Base-by-base conservation (phyloP, 2,888 invertebrate species). In the Standfussiana lucernea region DNA sequence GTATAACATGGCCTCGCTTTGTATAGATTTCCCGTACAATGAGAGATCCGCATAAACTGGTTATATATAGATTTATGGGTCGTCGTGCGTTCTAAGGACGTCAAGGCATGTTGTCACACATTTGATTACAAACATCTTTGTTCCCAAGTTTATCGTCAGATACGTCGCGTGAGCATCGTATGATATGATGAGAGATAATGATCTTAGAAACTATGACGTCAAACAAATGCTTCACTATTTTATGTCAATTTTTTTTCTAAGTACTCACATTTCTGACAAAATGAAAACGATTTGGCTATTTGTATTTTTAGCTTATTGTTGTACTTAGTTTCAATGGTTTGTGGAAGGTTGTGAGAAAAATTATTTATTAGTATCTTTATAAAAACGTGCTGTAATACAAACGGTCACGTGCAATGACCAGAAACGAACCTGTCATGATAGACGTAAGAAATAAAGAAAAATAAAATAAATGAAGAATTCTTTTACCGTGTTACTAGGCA, bases 151-250 rank as follows among this genome's bases (percentile, higher is more conserved):
- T 71, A 77, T 77, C 77, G 8, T 28, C 2, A 40, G 21, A 7
- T 24, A 61, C 32, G 61, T 67, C 42, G 66, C 59, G 77, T 73
- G 67, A 64, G 35, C 8, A 77, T 71, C 85, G 62, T 77, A 85
- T n/a, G 85, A 82, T 77, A 85, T n/a, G 85, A 82, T 83, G 24
- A 21, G 4, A 37, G 82, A 77, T 79, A 74, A 50, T 15, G n/a
- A 74, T 66, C 62, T 15, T 35, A 37, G 32, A 35, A 13, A 11
- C 6, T 0, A 4, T 62, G 35, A 62, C 42, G 62, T 37, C 18
- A 2, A 40, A 37, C 21, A 28, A 28, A 56, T 47, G 8, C n/a
- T 50, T 45, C 15, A n/a, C n/a, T 8, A n/a, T 75, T 50, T n/a
- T 35, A 37, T 50, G 40, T 2, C 0, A 45, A 7, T 53, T 53